Evolutionary conservation across 2,888 invertebrate genomes (phyloP).

Genomic region (Anorthoa munda): DNA sequence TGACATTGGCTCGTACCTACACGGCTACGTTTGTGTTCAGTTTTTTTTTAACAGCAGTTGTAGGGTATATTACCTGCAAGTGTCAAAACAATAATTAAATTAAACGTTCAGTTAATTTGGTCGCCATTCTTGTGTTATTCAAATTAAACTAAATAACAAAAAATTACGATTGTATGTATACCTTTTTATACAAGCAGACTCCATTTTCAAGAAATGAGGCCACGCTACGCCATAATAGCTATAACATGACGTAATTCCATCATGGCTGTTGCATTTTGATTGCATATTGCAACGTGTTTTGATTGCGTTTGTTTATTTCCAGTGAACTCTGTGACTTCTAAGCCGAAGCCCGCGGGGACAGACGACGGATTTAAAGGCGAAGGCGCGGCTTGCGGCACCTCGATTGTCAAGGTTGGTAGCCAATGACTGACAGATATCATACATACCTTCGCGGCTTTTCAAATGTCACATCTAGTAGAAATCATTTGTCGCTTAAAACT

Average conservation of each 20-base stretch:
- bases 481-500: no score
- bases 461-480: background rate
- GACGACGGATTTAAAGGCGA: constrained; percentile 94
- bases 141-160: background rate
- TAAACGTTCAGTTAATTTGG: background rate
- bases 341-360: constrained; percentile 92
- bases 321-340: constrained; percentile 81
- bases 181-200: background rate
- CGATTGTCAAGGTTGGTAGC: constrained; percentile 85
- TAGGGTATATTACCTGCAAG: background rate
- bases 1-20: constrained; percentile 58
- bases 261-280: constrained; percentile 29
- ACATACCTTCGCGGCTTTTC: background rate
- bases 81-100: background rate
- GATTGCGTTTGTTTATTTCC: constrained; percentile 67
- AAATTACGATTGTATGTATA: constrained; percentile 8
- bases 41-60: background rate
- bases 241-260: constrained; percentile 22
- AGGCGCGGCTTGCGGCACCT: constrained; percentile 92
- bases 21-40: background rate
- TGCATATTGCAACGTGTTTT: constrained; percentile 44
- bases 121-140: constrained; percentile 3
- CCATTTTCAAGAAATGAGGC: constrained; percentile 18
- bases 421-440: background rate
- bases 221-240: background rate